phyloP scores from a whole-genome alignment of 1,140 invertebrate genomes.

The Gonatopus flavifemur region DNA sequence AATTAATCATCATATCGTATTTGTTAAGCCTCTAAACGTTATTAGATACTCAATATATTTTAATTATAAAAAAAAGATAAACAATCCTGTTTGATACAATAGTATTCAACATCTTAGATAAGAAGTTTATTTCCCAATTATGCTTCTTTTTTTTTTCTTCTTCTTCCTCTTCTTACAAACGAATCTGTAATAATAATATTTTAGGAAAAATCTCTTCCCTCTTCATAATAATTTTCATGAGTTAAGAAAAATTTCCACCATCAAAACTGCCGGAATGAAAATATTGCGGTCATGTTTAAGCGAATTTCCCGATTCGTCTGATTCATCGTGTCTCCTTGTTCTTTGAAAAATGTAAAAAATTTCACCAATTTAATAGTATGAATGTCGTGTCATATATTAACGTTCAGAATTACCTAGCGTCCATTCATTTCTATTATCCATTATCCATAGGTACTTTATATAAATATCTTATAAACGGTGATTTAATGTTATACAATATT shows the following conservation, averaged over 20 bases:
- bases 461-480: constrained; percentile 44
- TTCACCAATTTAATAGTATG: constrained; percentile 36
- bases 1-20: too few relatives aligned
- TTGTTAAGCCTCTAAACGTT: too few relatives aligned
- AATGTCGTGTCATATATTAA: constrained; percentile 35
- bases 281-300: constrained; percentile 7
- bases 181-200: not conserved
- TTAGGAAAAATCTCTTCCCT: too few relatives aligned
- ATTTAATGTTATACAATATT: constrained; percentile 50
- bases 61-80: too few relatives aligned
- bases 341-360: constrained; percentile 30
- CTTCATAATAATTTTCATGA: not conserved
- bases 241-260: not conserved
- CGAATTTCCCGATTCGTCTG: constrained; percentile 36
- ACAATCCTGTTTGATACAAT: too few relatives aligned
- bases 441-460: constrained; percentile 29
- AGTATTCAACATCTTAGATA: not conserved
- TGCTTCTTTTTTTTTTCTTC: not conserved
- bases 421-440: constrained; percentile 20
- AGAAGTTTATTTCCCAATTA: not conserved
- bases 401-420: constrained; percentile 28
- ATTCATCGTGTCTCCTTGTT: constrained; percentile 7
- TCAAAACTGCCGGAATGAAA: not conserved
- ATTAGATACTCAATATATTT: too few relatives aligned
- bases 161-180: not conserved